phyloP scores from a whole-genome alignment of 2,888 invertebrate genomes.

The Cataglyphis livida region DNA sequence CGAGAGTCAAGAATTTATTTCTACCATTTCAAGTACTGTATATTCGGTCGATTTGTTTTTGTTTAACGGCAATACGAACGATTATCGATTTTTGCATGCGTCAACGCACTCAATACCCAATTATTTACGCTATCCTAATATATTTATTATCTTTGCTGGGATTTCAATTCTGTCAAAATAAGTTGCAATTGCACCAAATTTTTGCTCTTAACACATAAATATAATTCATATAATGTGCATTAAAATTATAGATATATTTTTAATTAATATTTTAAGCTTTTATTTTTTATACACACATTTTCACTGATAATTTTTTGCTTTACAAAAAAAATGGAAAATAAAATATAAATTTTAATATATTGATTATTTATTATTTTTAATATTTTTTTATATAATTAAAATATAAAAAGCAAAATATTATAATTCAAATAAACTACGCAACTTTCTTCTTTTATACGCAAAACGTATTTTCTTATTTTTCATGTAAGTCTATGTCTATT shows the following conservation, averaged over 20 bases:
- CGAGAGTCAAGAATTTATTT: constrained; percentile 53
- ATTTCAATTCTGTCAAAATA: constrained; percentile 34
- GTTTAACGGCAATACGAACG: constrained; percentile 45
- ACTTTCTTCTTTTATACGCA: neutral
- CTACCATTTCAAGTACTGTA: constrained; percentile 39
- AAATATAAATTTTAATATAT: neutral
- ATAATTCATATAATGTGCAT: neutral
- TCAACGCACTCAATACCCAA: constrained; percentile 27
- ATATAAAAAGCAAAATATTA: neutral
- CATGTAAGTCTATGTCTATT: neutral
- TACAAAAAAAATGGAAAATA: neutral
- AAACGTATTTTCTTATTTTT: neutral
- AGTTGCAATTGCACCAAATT: constrained; percentile 14
- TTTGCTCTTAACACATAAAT: neutral
- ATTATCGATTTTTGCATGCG: constrained; percentile 49
- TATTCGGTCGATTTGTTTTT: constrained; percentile 42
- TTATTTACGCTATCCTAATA: constrained; percentile 31
- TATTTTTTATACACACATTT: neutral
- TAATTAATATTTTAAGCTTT: neutral
- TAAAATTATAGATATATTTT: neutral
- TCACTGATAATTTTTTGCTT: neutral
- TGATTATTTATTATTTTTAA: neutral
- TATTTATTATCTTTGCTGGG: constrained; percentile 30
- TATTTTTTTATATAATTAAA: neutral
- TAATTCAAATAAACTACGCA: neutral